Evolutionary conservation across 1,140 invertebrate genomes (phyloP).

Genomic region (Laodelphax striatellus): DNA sequence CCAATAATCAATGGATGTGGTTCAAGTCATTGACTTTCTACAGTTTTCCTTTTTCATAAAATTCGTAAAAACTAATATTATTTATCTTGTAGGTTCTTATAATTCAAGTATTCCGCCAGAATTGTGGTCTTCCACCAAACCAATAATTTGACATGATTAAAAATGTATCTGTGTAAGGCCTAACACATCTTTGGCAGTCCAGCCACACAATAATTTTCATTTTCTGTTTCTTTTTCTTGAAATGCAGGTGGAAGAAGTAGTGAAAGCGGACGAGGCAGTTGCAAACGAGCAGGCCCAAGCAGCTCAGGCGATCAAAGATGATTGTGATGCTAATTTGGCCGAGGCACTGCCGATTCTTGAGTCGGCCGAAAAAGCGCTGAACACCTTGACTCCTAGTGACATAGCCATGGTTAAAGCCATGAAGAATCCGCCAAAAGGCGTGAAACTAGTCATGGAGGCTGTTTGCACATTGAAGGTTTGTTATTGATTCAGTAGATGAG

Average conservation of each 20-base stretch:
- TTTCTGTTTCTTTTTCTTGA: constrained; percentile 1
- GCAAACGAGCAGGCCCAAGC: constrained; percentile 67
- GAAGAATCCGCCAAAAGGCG: constrained; percentile 91
- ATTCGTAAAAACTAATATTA: too few species aligned
- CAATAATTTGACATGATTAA: too few species aligned
- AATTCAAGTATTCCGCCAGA: too few species aligned
- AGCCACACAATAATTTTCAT: too few species aligned
- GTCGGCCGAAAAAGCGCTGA: constrained; percentile 76
- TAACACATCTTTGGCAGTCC: too few species aligned
- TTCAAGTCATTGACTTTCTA: too few species aligned
- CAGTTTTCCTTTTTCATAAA: too few species aligned
- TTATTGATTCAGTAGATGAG: too few species aligned
- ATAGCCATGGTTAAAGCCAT: constrained; percentile 93
- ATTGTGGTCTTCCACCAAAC: too few species aligned
- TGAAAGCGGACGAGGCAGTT: constrained; percentile 51
- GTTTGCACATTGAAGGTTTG: constrained; percentile 83
- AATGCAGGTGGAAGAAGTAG: constrained; percentile 33
- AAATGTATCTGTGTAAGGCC: too few species aligned
- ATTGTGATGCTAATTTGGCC: constrained; percentile 87
- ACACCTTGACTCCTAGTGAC: constrained; percentile 83
- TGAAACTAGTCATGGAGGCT: constrained; percentile 92
- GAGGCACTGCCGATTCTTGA: constrained; percentile 89
- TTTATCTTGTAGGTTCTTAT: too few species aligned
- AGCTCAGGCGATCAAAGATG: constrained; percentile 79
- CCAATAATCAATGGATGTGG: too few species aligned